These are phyloP conservation scores for Vollenhovia emeryi DNA, from an alignment of 1,140 invertebrate species.

Conservation along the genomic window DNA sequence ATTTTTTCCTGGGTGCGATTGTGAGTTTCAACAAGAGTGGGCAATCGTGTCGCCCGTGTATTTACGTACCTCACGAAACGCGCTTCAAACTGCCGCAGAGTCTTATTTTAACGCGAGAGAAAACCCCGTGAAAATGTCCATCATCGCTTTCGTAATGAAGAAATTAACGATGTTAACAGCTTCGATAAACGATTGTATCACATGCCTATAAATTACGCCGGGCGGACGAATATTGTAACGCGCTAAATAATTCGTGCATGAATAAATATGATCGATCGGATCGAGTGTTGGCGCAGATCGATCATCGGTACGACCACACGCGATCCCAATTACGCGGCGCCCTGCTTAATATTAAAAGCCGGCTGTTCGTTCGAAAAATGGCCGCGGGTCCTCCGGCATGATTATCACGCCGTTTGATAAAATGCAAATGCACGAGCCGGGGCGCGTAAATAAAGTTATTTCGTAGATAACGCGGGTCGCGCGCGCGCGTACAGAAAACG, in stretches of 20 bases:
- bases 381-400: constrained; percentile 49
- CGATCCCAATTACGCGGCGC: constrained; percentile 41
- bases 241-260: constrained; percentile 32
- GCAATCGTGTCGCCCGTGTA: not conserved
- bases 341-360: constrained; percentile 71
- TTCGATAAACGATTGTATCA: constrained; percentile 30
- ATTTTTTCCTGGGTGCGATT: no score
- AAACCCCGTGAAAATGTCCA: not conserved
- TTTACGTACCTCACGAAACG: not conserved
- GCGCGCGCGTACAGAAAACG: constrained; percentile 11
- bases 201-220: constrained; percentile 35
- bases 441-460: constrained; percentile 68
- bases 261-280: constrained; percentile 56
- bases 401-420: constrained; percentile 64
- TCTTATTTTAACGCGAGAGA: constrained; percentile 19
- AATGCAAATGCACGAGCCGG: constrained; percentile 71
- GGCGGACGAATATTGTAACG: constrained; percentile 31
- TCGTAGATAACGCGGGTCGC: constrained; percentile 7
- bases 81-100: not conserved
- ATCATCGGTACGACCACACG: constrained; percentile 52
- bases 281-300: constrained; percentile 32
- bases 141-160: constrained; percentile 29
- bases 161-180: constrained; percentile 36
- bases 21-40: not conserved
- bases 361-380: constrained; percentile 59